Evolutionary conservation across 2,888 invertebrate species (phyloP), one percentile per base, ranked within the genome.

Genomic region (Drosophila flavopinicola): DNA sequence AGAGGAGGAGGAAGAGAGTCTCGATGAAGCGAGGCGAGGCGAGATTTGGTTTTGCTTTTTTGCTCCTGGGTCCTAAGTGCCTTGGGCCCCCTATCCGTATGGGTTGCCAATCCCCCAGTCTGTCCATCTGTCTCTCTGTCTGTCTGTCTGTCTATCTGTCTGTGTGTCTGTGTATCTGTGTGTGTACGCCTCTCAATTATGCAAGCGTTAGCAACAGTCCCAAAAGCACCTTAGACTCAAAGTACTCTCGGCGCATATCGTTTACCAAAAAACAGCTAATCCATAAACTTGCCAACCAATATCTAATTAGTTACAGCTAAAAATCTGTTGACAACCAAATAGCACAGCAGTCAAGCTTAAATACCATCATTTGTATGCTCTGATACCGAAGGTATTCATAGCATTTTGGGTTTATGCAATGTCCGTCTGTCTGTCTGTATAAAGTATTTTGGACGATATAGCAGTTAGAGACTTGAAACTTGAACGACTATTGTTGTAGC

Each of bases 171-270:
- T 52, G 42, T 57, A 29, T 57, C 30, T 52, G 30, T 47, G 35
- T 39, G 38, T 25, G 32, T 30, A 29, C 53, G 66, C 45, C 61
- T 66, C 73, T 71, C 76, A 76, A 76, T 71, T 76, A 57, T 63
- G 72, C 74, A 71, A 63, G 44, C 77, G 47, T 74, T 72, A 67
- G 67, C 73, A 76, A 60, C 51, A 51, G 53, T 66, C 57, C 66
- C 64, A 59, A 57, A 71, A 75, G 60, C 59, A 72, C 53, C 59
- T 66, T 56, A 15, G 27, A 41, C 69, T 20, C 25, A 30, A 33
- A 60, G 27, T 29, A 41, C 39, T 48, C 27, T 53, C 11, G 25
- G 41, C 44, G 29, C 32, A 51, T 48, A 47, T 47, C 33, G 69
- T 42, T 49, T 27, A 33, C 30, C 49, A 32, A 68, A 42, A 25